Percentiles rank a stretch among this genome's conserved stretches.
These are phyloP conservation scores for Campodea augens DNA, from an alignment of 1,140 invertebrate genomes.

Conservation along the genomic window DNA sequence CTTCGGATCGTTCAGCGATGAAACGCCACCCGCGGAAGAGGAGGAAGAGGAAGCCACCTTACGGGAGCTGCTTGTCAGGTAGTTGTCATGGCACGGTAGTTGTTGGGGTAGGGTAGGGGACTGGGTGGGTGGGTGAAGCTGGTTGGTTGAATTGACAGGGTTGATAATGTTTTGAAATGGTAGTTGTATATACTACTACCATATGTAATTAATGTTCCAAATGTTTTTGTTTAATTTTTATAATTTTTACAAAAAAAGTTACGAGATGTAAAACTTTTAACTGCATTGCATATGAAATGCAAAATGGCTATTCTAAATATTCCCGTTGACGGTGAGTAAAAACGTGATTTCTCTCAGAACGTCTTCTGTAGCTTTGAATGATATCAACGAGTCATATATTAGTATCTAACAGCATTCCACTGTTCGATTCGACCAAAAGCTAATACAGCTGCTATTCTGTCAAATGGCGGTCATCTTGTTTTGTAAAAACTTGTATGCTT, in stretches of 20 bases:
- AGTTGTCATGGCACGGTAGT: slow-evolving; percentile 16
- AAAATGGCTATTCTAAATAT: too few species aligned
- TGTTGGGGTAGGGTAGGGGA: background rate
- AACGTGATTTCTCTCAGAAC: too few species aligned
- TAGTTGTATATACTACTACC: slow-evolving; percentile 1
- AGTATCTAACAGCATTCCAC: too few species aligned
- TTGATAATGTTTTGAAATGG: background rate
- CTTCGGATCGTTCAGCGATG: slow-evolving; percentile 29
- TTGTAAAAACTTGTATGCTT: too few species aligned
- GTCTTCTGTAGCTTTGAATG: too few species aligned
- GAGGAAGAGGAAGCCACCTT: slow-evolving; percentile 66
- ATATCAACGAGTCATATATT: too few species aligned
- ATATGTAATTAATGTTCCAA: background rate
- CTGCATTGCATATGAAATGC: too few species aligned
- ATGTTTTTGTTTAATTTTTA: background rate
- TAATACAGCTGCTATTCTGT: too few species aligned
- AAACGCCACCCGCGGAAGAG: slow-evolving; percentile 35
- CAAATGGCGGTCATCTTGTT: too few species aligned
- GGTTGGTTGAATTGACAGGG: background rate
- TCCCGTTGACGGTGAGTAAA: too few species aligned
- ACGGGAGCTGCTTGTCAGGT: slow-evolving; percentile 70
- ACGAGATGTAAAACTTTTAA: too few species aligned
- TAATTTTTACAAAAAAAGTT: background rate
- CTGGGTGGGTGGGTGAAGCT: slow-evolving; percentile 2
- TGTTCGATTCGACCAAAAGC: too few species aligned